Base-by-base conservation (phyloP, 2,797 vertebrate genomes). In the Crax fasciolata region DNA sequence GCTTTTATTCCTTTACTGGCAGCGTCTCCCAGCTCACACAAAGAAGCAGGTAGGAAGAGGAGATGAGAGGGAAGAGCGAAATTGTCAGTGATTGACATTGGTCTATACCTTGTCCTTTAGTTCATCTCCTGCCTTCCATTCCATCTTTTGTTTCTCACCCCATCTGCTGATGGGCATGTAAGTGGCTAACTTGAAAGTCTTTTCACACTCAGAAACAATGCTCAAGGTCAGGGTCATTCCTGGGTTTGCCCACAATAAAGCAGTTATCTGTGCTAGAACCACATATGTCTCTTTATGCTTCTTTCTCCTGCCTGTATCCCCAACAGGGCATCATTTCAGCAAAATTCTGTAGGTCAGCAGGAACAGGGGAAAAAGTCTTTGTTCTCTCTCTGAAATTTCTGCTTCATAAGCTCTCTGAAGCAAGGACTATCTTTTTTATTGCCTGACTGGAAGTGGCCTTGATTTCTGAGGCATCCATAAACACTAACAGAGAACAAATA, bases 341-440 rank as follows among this genome's bases (percentile, higher is more conserved):
- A 91, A 85, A 87, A 87, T 16, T 74, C 67, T n/a, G n/a, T 35
- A 39, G 27, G 49, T 49, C 57, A 74, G 65, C 61, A 84, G 62
- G 38, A 89, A 70, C 3, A 65, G n/a, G 23, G 27, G 3, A 20
- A 72, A 74, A 78, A 66, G 17, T 54, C 24, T 52, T 77, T 65
- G 14, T 83, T 92, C 12, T 61, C 57, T 71, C 28, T 75, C 52
- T 78, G 30, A 91, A 74, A 38, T 70, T 94, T 84, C 65, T 88
- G 73, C 59, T 87, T 94, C 41, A 52, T 72, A 90, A 88, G 52
- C 18, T 93, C 39, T 90, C 71, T 41, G 20, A 13, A 25, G 5
- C 54, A 77, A 89, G 38, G 49, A 59, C 79, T 41, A 7, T 77
- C 4, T 39, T 89, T 77, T 78, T 68, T 63, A 63, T 55, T 72